A percentile compares a stretch with the other conserved stretches of the same genome.
Conservation (phyloP, 2,797 vertebrate genomes). For the Lithobates sylvaticus region DNA sequence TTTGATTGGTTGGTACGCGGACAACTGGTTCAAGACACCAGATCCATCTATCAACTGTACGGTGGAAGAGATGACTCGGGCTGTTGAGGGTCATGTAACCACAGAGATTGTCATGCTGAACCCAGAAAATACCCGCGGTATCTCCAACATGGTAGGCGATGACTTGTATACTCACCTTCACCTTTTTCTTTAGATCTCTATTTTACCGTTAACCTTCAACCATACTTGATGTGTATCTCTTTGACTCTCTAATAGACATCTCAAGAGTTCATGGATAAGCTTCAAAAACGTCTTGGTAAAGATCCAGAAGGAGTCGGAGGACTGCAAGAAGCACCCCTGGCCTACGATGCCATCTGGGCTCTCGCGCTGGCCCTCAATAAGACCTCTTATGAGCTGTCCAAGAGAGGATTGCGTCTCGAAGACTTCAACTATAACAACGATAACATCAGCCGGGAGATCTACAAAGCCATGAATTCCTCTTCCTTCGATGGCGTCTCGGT, state of each 20-base stretch:
- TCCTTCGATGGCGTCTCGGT: constrained; percentile 96
- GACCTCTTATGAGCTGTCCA: constrained; percentile 86
- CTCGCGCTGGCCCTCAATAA: constrained; percentile 94
- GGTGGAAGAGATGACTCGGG: constrained; percentile 93
- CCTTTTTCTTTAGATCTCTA: no score
- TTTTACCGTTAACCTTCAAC: no score
- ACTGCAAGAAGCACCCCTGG: constrained; percentile 93
- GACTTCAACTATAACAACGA: constrained; percentile 98
- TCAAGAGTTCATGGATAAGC: constrained; percentile 89
- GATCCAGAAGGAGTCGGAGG: constrained; percentile 92
- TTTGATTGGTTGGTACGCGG: constrained; percentile 96
- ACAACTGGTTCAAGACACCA: constrained; percentile 96
- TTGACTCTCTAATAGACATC: constrained; percentile 81
- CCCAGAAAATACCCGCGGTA: constrained; percentile 91
- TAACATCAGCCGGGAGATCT: constrained; percentile 93
- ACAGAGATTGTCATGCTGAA: constrained; percentile 98
- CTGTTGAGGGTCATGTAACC: constrained; percentile 94
- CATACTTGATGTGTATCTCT: not conserved
- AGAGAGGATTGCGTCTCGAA: constrained; percentile 85
- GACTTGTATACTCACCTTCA: no score
- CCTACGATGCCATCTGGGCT: constrained; percentile 95
- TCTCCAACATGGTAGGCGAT: constrained; percentile 89
- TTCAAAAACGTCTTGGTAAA: constrained; percentile 89
- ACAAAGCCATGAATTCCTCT: constrained; percentile 94
- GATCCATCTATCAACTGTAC: constrained; percentile 96